Base-by-base conservation (phyloP, 2,888 invertebrate species). In the Embidobia sp. region DNA sequence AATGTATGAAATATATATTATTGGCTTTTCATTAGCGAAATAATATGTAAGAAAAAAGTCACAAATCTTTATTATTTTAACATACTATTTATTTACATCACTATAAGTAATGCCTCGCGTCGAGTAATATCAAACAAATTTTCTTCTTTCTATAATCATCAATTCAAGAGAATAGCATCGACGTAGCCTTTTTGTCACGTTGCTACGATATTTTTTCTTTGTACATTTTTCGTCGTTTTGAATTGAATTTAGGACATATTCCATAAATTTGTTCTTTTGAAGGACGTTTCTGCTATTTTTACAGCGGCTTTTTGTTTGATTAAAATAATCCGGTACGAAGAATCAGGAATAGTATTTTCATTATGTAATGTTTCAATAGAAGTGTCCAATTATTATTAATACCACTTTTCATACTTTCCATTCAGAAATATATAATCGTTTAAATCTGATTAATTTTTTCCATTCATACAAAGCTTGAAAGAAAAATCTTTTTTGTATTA, bases 81-180 rank as follows among this genome's bases (percentile, higher is more conserved):
- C 8, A 16, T 7, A 18, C 16, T 7, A 18, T 7, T n/a, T 40
- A 40, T 40, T 40, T 40, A 40, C 18, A 18, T 18, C 15, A 15
- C 7, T 37, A 16, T 16, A 37, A 37, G 29, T 37, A 15, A 3
- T n/a, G 33, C 8, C n/a, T 33, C 11, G 11, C 10, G 33, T 33
- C n/a, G n/a, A n/a, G n/a, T n/a, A n/a, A n/a, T 11, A 40, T 18
- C 40, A n/a, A 40, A 40, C 16, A 40, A 40, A 40, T 40, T 3
- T 29, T 8, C n/a, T 29, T 8, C 40, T 40, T 18, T 8, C 40
- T 6, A n/a, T 18, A 8, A 16, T 18, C 18, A 18, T 40, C 16
- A 40, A 40, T 40, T 33, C 33, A 11, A 10, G 11, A 33, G 33
- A 33, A n/a, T n/a, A n/a, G n/a, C n/a, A n/a, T n/a, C n/a, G n/a